Percentiles rank a stretch among this genome's conserved stretches.
These are phyloP conservation scores for Podotricha telesiphe DNA, from an alignment of 2,888 invertebrate species.

Conservation along the genomic window DNA sequence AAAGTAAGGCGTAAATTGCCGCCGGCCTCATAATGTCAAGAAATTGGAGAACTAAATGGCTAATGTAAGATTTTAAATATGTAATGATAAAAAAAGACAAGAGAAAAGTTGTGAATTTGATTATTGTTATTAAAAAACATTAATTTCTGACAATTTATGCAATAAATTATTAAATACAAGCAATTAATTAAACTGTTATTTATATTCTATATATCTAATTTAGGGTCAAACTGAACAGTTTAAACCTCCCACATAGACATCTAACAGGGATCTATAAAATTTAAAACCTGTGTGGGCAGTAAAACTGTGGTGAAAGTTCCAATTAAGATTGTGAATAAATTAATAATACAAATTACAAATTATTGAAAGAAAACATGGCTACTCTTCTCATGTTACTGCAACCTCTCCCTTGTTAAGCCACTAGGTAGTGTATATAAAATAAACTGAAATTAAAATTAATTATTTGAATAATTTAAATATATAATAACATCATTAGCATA, in stretches of 20 bases:
- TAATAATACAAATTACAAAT: neutral
- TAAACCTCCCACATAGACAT: neutral
- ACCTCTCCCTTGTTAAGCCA: too few species aligned
- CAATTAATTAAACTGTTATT: neutral
- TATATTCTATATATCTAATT: neutral
- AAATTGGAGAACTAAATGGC: too few species aligned
- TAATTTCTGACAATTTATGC: neutral
- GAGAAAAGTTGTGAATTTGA: too few species aligned
- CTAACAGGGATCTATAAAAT: neutral
- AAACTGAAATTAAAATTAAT: neutral
- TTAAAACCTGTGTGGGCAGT: neutral
- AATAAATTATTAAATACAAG: neutral
- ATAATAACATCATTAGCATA: neutral
- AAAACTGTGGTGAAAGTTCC: conserved; percentile 1
- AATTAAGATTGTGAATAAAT: neutral
- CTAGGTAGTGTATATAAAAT: neutral
- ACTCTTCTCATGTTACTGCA: neutral
- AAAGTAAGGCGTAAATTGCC: too few species aligned
- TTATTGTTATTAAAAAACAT: too few species aligned
- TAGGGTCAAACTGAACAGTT: neutral
- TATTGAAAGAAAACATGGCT: neutral
- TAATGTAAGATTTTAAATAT: too few species aligned
- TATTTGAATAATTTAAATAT: neutral
- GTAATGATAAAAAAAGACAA: too few species aligned
- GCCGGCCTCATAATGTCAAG: too few species aligned